A percentile compares a stretch with the other conserved stretches of the same genome.
Conservation (phyloP, 2,113 vertebrate genomes). For the Limanda limanda region DNA sequence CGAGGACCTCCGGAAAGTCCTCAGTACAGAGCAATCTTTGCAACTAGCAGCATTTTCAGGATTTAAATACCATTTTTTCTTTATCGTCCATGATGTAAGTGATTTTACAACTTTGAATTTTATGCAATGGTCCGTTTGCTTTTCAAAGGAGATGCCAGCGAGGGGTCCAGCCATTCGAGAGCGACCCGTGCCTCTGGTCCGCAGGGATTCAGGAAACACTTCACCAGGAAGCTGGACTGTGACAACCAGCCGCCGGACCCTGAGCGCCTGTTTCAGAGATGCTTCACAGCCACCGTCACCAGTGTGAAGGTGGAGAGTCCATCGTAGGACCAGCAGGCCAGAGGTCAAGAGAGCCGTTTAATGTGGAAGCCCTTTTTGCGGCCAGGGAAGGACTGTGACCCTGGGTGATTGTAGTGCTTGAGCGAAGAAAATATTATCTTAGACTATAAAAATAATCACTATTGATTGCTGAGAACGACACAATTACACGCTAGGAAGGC, state of each 20-base stretch:
- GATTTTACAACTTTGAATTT: neutral
- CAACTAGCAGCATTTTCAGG: neutral
- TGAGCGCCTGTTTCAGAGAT: slow-evolving; percentile 79
- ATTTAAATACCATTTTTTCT: neutral
- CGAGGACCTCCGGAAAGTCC: neutral
- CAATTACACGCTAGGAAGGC: neutral
- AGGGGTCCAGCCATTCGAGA: slow-evolving; percentile 51
- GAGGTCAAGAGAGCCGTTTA: neutral
- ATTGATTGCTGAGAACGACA: neutral
- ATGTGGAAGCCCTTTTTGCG: neutral
- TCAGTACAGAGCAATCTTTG: no score
- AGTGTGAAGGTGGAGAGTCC: slow-evolving; percentile 76
- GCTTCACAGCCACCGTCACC: slow-evolving; percentile 80
- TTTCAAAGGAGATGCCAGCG: slow-evolving; percentile 55
- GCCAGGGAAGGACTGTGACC: neutral
- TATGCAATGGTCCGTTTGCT: neutral
- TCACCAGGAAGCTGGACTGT: slow-evolving; percentile 81
- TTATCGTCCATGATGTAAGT: neutral
- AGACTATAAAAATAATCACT: neutral
- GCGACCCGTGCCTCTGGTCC: slow-evolving; percentile 47
- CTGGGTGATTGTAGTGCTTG: neutral
- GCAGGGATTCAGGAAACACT: slow-evolving; percentile 77
- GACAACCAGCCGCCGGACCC: slow-evolving; percentile 78
- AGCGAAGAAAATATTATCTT: neutral
- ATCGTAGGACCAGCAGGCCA: slow-evolving; percentile 29